These are phyloP conservation scores for Microplitis mediator DNA, from an alignment of 1,140 invertebrate species.

Conservation along the genomic window DNA sequence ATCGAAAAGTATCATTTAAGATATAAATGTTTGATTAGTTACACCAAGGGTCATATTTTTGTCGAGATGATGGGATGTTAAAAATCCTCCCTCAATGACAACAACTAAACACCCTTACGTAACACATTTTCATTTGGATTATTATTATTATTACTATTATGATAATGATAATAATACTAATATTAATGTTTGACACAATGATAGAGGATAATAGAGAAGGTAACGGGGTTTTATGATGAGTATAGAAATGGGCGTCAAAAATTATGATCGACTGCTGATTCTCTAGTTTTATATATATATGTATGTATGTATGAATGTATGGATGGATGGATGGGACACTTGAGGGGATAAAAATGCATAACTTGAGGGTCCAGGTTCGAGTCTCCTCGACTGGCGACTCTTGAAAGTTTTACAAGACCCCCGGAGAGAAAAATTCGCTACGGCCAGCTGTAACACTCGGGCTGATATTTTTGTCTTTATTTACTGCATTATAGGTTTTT, in stretches of 20 bases:
- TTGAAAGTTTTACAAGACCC: constrained; percentile 35
- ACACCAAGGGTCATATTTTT: no score
- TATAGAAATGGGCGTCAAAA: constrained; percentile 7
- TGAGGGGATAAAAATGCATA: background rate
- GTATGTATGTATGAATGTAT: background rate
- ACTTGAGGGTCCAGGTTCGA: constrained; percentile 33
- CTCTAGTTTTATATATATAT: no score
- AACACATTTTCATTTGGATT: background rate
- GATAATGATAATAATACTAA: constrained; percentile 30
- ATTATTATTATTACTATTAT: constrained; percentile 7
- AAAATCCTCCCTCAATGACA: constrained; percentile 12
- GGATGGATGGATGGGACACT: background rate
- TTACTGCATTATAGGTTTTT: background rate
- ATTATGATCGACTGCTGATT: constrained; percentile 33
- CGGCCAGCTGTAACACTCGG: constrained; percentile 54
- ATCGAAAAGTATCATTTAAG: constrained; percentile 30
- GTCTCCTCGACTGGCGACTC: constrained; percentile 32
- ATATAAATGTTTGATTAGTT: constrained; percentile 27
- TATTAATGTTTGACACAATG: constrained; percentile 30
- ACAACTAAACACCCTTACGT: constrained; percentile 5
- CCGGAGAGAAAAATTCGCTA: constrained; percentile 51
- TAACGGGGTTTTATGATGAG: constrained; percentile 35
- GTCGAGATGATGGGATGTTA: constrained; percentile 7
- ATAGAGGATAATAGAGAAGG: constrained; percentile 34
- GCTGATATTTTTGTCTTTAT: constrained; percentile 17